phyloP scores from a whole-genome alignment of 2,113 vertebrate species.

The Pionites leucogaster region DNA sequence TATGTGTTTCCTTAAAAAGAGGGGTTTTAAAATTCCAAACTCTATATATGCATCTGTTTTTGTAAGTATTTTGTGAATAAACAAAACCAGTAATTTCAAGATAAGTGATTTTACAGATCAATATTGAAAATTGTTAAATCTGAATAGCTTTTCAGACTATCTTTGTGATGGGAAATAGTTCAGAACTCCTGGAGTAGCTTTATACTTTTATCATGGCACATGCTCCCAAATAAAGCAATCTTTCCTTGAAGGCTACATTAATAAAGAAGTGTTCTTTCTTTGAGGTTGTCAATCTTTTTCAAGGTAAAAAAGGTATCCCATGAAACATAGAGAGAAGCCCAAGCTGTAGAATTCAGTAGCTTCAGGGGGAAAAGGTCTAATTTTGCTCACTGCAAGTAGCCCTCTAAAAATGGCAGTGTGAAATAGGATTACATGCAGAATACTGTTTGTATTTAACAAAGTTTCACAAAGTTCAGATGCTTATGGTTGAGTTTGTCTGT shows the following conservation, averaged over 20 bases:
- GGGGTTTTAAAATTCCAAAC: not conserved
- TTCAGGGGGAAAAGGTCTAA: not conserved
- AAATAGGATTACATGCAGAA: not conserved
- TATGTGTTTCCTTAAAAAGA: not conserved
- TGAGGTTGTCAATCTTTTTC: not conserved
- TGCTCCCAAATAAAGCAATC: not conserved
- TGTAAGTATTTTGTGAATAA: not conserved
- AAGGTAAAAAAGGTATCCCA: not conserved
- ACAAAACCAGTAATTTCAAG: not conserved
- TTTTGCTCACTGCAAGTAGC: not conserved
- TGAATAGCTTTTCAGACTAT: not conserved
- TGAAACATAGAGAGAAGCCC: not conserved
- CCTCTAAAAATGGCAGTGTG: not conserved
- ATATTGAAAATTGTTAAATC: not conserved
- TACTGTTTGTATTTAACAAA: not conserved
- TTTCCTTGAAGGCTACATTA: not conserved
- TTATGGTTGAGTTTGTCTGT: not conserved
- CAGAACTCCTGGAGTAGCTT: not conserved
- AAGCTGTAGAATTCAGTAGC: not conserved
- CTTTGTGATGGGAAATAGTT: not conserved
- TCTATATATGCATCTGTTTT: not conserved
- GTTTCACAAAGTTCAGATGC: not conserved
- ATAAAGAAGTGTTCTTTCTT: not conserved
- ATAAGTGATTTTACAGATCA: not conserved
- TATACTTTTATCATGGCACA: not conserved